A percentile compares a stretch with the other conserved stretches of the same genome.
Evolutionary conservation across 2,797 vertebrate genomes (phyloP).

Genomic region (Pygocentrus nattereri): DNA sequence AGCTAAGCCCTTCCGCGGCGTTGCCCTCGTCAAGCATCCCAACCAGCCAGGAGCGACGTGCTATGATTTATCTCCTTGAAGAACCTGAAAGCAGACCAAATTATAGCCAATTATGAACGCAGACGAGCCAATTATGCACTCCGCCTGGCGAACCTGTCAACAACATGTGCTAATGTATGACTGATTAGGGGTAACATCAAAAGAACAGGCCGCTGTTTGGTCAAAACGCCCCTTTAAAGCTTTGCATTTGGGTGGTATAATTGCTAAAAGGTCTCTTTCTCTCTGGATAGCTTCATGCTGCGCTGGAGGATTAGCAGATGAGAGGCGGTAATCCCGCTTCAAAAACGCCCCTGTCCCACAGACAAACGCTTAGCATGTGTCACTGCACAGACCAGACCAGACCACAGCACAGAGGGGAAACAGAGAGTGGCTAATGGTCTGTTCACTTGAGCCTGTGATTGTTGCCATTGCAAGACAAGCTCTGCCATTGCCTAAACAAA

Average conservation of each 20-base stretch:
- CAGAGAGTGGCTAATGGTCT: constrained; percentile 35
- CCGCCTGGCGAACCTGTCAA: constrained; percentile 28
- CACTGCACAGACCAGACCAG: constrained; percentile 27
- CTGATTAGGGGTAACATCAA: not conserved
- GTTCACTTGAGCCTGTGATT: constrained; percentile 31
- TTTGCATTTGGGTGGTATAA: constrained; percentile 47
- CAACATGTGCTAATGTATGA: not conserved
- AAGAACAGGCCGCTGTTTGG: constrained; percentile 4
- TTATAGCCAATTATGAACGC: constrained; percentile 51
- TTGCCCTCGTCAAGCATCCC: constrained; percentile 48
- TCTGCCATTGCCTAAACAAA: constrained; percentile 42
- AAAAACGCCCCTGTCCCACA: constrained; percentile 36
- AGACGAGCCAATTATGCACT: constrained; percentile 26
- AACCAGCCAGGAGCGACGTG: constrained; percentile 63
- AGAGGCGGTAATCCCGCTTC: constrained; percentile 33
- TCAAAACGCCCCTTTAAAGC: constrained; percentile 26
- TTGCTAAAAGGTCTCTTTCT: constrained; percentile 29
- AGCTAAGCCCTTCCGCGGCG: constrained; percentile 30
- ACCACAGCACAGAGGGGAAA: constrained; percentile 18
- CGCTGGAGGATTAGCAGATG: constrained; percentile 32
- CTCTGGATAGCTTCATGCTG: constrained; percentile 43
- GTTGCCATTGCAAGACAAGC: constrained; percentile 20
- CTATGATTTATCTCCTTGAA: constrained; percentile 87
- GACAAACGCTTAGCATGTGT: constrained; percentile 47
- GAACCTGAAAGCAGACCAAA: constrained; percentile 74